These are phyloP conservation scores for Mythimna pallens DNA, from an alignment of 2,888 invertebrate genomes.

Conservation along the genomic window DNA sequence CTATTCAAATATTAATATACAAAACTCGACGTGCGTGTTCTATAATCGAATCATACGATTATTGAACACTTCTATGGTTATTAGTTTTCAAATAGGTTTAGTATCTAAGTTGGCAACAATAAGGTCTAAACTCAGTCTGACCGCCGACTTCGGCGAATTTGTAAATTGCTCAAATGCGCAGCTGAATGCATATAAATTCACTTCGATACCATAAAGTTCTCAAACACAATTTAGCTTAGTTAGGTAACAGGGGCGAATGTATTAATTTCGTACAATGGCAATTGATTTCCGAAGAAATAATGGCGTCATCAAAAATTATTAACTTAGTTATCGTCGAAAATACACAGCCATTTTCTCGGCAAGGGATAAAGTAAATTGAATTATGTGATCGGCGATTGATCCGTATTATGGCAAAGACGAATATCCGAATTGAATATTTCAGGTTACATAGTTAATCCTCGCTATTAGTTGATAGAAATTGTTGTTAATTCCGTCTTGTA, in stretches of 20 bases:
- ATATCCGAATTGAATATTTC: slow-evolving; percentile 71
- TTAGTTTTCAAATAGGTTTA: slow-evolving; percentile 5
- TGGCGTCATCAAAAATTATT: slow-evolving; percentile 80
- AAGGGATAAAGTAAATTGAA: slow-evolving; percentile 84
- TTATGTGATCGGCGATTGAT: slow-evolving; percentile 82
- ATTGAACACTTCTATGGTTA: neutral
- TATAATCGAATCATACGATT: slow-evolving; percentile 26
- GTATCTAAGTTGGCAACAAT: neutral
- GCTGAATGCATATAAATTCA: slow-evolving; percentile 40
- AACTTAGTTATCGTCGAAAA: slow-evolving; percentile 81
- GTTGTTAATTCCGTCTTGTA: slow-evolving; percentile 35
- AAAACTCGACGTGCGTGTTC: slow-evolving; percentile 14
- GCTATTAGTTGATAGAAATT: slow-evolving; percentile 44
- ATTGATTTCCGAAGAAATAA: slow-evolving; percentile 74
- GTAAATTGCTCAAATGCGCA: slow-evolving; percentile 21
- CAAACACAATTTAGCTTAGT: slow-evolving; percentile 28
- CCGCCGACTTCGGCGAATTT: slow-evolving; percentile 18
- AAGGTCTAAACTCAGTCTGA: slow-evolving; percentile 12
- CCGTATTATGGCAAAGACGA: slow-evolving; percentile 72
- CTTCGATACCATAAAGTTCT: slow-evolving; percentile 30
- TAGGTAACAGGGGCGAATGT: slow-evolving; percentile 12
- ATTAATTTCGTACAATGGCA: slow-evolving; percentile 55
- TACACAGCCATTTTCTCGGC: slow-evolving; percentile 79
- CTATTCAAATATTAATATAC: slow-evolving; percentile 20
- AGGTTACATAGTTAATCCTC: slow-evolving; percentile 47